Evolutionary conservation across 2,888 invertebrate genomes (phyloP), one percentile per base, ranked within the genome.

Genomic region (Notodonta dromedarius): DNA sequence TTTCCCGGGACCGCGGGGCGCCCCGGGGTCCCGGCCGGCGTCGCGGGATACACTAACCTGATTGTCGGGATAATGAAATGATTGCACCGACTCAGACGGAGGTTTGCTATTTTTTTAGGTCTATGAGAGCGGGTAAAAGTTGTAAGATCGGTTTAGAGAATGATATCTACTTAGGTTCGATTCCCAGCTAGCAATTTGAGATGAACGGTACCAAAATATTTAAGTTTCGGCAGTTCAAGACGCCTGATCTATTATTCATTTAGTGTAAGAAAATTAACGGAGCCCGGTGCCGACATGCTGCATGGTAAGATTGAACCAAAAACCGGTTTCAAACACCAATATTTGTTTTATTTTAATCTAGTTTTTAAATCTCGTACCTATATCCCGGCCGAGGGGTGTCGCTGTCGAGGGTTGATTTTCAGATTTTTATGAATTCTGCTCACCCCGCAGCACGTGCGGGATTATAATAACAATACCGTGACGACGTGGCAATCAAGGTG

Each of bases 1-100:
- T 61, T 61, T 61, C 61, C 61, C 58, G 57, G 54, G 54, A 39
- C 56, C 50, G 56, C 56, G 58, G 56, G 56, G 52, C 56, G 50
- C 42, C 53, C 24, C 24, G 24, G 53, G 16, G 44, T 12, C 52
- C 57, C 39, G 57, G 57, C 60, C 60, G 35, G n/a, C 48, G n/a
- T 48, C 46, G 44, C 59, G 53, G 48, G 39, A 39, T 35, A 50
- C 56, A 59, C 55, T 50, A 59, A 48, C 50, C 55, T 44, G 12
- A 59, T 48, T 46, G 52, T 52, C 52, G 32, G 51, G 12, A 32
- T 24, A 50, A 50, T 50, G 13, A 52, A 32, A 35, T 9, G 32
- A 32, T 24, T 52, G 32, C 12, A 52, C 13, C 35, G 16, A 8
- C 50, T 9, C 16, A 8, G 5, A n/a, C 9, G 46, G 46, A n/a